Evolutionary conservation across 2,888 invertebrate genomes (phyloP).

Genomic region (Coelinius sp.): DNA sequence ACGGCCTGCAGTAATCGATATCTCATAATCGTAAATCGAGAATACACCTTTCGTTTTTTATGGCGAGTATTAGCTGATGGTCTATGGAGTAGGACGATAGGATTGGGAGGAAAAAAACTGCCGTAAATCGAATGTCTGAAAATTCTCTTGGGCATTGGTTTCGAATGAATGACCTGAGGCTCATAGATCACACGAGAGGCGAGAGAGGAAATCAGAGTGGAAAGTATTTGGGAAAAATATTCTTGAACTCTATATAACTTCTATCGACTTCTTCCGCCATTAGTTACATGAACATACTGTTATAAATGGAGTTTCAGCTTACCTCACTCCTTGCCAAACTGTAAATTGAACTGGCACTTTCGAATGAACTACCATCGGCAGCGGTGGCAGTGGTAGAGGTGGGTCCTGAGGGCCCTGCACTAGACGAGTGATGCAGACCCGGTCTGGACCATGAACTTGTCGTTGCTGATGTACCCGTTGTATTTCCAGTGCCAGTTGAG

Average conservation of each 20-base stretch:
- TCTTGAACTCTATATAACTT: too few species aligned
- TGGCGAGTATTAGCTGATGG: neutral
- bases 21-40: slow-evolving; percentile 19
- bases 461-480: slow-evolving; percentile 65
- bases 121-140: neutral
- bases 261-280: neutral
- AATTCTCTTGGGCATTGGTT: neutral
- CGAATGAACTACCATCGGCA: slow-evolving; percentile 86
- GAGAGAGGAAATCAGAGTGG: neutral
- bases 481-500: slow-evolving; percentile 73
- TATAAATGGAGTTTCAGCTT: slow-evolving; percentile 20
- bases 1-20: slow-evolving; percentile 58
- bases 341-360: slow-evolving; percentile 87
- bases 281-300: neutral
- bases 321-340: slow-evolving; percentile 82
- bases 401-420: slow-evolving; percentile 59
- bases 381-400: slow-evolving; percentile 66
- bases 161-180: neutral
- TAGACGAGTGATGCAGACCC: slow-evolving; percentile 63
- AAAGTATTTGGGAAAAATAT: neutral
- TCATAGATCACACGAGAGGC: neutral
- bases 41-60: neutral
- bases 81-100: neutral
- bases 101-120: neutral
- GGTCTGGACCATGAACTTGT: slow-evolving; percentile 73